Evolutionary conservation across 1,140 invertebrate species (phyloP).

Genomic region (Yoshiicerus persimilis): DNA sequence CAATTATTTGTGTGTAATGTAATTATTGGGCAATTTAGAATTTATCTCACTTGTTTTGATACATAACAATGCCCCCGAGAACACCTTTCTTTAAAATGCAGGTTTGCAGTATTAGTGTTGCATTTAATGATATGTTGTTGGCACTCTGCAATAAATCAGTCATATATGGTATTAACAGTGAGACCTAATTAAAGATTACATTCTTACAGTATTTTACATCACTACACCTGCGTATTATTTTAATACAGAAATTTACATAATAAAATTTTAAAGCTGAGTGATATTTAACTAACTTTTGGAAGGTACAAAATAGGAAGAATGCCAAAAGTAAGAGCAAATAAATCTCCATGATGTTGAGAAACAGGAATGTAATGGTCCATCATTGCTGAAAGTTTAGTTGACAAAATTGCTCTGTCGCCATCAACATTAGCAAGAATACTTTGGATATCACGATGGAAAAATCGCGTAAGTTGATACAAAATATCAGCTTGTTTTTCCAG

Average conservation of each 20-base stretch:
- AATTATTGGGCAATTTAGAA: too few relatives aligned
- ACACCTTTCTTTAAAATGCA: slow-evolving; percentile 72
- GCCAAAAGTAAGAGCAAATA: slow-evolving; percentile 70
- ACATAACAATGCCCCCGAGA: slow-evolving; percentile 73
- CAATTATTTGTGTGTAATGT: not conserved
- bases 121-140: slow-evolving; percentile 75
- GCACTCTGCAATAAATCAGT: slow-evolving; percentile 64
- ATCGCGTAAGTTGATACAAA: slow-evolving; percentile 69
- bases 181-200: not conserved
- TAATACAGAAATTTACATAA: too few relatives aligned
- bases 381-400: slow-evolving; percentile 75
- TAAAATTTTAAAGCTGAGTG: too few relatives aligned
- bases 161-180: not conserved
- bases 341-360: slow-evolving; percentile 56
- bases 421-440: slow-evolving; percentile 63
- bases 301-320: slow-evolving; percentile 72
- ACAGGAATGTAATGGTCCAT: slow-evolving; percentile 82
- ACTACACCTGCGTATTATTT: too few relatives aligned
- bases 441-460: slow-evolving; percentile 77
- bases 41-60: slow-evolving; percentile 79
- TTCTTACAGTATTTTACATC: not conserved
- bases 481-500: slow-evolving; percentile 71
- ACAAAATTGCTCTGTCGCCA: slow-evolving; percentile 59
- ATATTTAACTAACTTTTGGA: slow-evolving; percentile 70
- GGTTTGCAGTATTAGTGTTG: slow-evolving; percentile 75